phyloP scores from a whole-genome alignment of 2,113 vertebrate genomes.

The Marcusenius ussheri region DNA sequence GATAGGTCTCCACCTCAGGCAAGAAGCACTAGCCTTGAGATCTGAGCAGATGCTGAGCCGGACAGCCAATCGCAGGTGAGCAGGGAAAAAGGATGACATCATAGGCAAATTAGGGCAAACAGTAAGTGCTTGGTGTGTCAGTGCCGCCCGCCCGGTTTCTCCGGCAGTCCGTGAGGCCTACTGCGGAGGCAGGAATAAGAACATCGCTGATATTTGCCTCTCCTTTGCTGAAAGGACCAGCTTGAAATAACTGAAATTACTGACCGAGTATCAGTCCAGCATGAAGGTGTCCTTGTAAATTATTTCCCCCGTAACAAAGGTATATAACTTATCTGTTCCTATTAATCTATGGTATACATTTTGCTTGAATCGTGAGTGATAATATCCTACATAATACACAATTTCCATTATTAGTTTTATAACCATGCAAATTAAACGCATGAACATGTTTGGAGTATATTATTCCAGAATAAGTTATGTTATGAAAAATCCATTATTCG shows the following conservation, averaged over 20 bases:
- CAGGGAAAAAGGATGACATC: slow-evolving; percentile 73
- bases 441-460: background rate
- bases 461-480: background rate
- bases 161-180: background rate
- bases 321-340: background rate
- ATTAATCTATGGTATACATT: background rate
- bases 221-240: background rate
- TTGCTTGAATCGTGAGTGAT: background rate
- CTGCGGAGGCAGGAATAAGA: background rate
- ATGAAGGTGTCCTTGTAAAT: background rate
- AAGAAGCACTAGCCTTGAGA: slow-evolving; percentile 69
- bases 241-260: background rate
- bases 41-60: slow-evolving; percentile 76
- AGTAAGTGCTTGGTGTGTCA: slow-evolving; percentile 53
- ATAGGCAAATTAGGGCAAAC: slow-evolving; percentile 76
- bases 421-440: background rate
- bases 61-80: slow-evolving; percentile 67
- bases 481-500: background rate
- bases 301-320: background rate
- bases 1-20: slow-evolving; percentile 78
- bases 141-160: slow-evolving; percentile 34
- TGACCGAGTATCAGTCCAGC: background rate
- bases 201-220: background rate
- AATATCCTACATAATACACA: background rate
- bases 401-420: background rate